phyloP scores from a whole-genome alignment of 2,797 vertebrate genomes.

The Fratercula arctica region DNA sequence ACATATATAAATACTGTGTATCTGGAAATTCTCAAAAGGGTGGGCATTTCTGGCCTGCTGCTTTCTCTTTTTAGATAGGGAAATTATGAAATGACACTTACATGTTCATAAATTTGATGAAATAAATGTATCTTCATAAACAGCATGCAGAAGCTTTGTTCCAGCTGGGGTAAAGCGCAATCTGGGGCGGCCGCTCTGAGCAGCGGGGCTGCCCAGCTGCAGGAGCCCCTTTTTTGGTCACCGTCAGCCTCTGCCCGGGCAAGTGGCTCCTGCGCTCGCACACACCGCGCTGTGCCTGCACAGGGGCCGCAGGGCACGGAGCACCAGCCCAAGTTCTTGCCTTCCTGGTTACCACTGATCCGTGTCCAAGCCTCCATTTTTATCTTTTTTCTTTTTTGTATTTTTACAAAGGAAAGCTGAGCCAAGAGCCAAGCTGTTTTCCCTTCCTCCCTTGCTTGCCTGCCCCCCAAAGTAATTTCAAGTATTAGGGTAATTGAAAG shows the following conservation, averaged over 20 bases:
- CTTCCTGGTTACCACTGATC: too few relatives aligned
- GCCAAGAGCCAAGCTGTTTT: background rate
- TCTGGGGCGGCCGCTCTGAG: background rate
- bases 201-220: background rate
- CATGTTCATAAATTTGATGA: too few relatives aligned
- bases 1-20: background rate
- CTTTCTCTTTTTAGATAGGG: background rate
- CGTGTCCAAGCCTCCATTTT: background rate
- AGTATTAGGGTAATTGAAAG: background rate
- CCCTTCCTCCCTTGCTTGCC: background rate
- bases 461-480: fast-evolving
- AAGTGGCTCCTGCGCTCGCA: background rate
- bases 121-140: background rate
- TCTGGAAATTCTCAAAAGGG: background rate
- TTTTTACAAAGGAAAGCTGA: background rate
- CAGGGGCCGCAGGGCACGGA: background rate
- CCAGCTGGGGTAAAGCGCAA: fast-evolving
- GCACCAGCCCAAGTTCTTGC: background rate
- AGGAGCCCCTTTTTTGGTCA: background rate
- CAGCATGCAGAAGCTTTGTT: background rate
- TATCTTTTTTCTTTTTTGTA: background rate
- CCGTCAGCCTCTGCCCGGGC: background rate
- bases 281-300: background rate
- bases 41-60: background rate
- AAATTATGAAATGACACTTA: background rate